Evolutionary conservation across 2,797 vertebrate genomes (phyloP).

Genomic region (Myotis vivesi): DNA sequence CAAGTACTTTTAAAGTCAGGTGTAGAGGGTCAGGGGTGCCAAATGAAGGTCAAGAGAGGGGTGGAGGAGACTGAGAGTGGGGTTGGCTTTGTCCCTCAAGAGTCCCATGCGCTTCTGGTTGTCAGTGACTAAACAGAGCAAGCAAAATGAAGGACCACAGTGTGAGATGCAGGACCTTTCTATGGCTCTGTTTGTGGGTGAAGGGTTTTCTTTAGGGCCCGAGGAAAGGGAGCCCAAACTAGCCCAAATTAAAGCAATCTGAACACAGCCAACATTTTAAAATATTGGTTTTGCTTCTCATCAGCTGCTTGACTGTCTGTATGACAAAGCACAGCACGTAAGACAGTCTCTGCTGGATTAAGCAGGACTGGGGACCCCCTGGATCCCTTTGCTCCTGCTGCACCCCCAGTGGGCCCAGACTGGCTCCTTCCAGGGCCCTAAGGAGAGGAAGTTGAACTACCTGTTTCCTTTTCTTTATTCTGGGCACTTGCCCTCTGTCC

Average conservation of each 20-base stretch:
- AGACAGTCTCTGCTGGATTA: not conserved
- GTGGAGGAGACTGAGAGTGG: rapidly evolving
- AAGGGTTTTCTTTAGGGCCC: not conserved
- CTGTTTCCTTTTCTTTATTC: not conserved
- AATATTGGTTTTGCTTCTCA: not conserved
- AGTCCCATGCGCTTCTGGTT: not conserved
- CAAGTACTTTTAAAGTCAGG: not conserved
- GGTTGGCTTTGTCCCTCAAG: not conserved
- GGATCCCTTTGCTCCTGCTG: not conserved
- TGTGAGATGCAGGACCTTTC: not conserved
- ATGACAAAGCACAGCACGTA: not conserved
- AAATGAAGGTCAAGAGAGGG: not conserved
- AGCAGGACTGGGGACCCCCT: not conserved
- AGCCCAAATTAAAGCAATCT: not conserved
- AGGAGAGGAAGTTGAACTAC: not conserved
- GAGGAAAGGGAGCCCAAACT: not conserved
- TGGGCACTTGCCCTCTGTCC: not conserved
- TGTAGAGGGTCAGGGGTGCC: not conserved
- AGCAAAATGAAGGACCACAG: not conserved
- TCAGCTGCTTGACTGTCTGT: not conserved
- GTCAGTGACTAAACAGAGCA: not conserved
- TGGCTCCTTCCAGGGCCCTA: not conserved
- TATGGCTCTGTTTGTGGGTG: not conserved
- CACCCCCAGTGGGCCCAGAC: not conserved
- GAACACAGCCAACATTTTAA: not conserved